phyloP scores from a whole-genome alignment of 1,140 invertebrate species.

The Mya arenaria region DNA sequence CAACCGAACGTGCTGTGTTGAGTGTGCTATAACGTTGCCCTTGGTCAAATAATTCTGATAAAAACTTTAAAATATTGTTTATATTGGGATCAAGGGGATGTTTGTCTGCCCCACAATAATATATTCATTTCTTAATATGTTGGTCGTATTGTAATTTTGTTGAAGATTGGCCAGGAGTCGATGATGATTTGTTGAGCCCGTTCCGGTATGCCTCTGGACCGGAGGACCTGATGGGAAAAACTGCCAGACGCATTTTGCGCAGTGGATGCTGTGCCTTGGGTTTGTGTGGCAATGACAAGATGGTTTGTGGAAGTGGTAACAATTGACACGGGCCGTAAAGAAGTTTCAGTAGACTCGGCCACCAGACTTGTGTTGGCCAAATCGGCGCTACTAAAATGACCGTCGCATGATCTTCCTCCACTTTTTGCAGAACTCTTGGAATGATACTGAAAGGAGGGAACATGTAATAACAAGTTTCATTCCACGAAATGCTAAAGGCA shows the following conservation, averaged over 20 bases:
- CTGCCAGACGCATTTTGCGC: background rate
- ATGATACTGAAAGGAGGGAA: slow-evolving; percentile 54
- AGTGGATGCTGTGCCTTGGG: background rate
- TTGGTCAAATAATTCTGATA: slow-evolving; percentile 8
- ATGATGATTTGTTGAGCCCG: slow-evolving; percentile 21
- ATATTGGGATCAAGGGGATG: slow-evolving; percentile 18
- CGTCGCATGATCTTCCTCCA: slow-evolving; percentile 10
- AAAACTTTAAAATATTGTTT: slow-evolving; percentile 18
- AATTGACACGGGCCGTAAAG: background rate
- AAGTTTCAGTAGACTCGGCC: background rate
- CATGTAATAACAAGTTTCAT: slow-evolving; percentile 8
- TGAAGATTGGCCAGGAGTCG: slow-evolving; percentile 40
- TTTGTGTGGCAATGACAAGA: slow-evolving; percentile 1
- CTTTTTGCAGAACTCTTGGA: slow-evolving; percentile 22
- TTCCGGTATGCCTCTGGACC: no score
- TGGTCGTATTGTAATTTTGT: slow-evolving; percentile 44
- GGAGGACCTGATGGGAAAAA: no score
- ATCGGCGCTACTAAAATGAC: slow-evolving; percentile 34
- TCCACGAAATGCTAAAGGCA: slow-evolving; percentile 36
- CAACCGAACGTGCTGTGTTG: slow-evolving; percentile 15
- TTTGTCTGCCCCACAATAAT: slow-evolving; percentile 27
- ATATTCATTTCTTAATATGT: slow-evolving; percentile 32
- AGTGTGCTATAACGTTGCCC: slow-evolving; percentile 21
- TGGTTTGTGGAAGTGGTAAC: background rate
- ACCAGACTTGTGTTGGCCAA: slow-evolving; percentile 56